Conservation (phyloP, 2,888 invertebrate species). For the Drosophila emarginata region DNA sequence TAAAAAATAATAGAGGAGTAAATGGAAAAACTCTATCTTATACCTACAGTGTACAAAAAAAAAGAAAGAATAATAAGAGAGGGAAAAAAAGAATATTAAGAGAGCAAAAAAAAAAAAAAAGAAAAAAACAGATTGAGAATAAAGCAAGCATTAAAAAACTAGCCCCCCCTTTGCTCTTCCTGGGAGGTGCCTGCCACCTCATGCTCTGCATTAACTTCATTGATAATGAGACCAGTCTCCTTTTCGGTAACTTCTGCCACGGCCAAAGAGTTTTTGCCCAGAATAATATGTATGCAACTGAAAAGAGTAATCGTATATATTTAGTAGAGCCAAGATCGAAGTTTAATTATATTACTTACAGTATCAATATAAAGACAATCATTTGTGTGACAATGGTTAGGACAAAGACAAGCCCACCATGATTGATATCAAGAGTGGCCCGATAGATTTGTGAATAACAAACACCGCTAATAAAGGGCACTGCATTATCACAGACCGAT, state of each 20-base stretch:
- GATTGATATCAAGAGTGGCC: slow-evolving; percentile 85
- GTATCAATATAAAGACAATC: slow-evolving; percentile 85
- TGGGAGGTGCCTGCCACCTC: background rate
- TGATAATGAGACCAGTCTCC: slow-evolving; percentile 65
- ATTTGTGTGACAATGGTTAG: slow-evolving; percentile 88
- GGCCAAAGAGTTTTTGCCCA: slow-evolving; percentile 74
- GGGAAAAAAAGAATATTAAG: too few relatives aligned
- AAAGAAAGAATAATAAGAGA: too few relatives aligned
- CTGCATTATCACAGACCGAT: slow-evolving; percentile 91
- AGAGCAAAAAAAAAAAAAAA: too few relatives aligned
- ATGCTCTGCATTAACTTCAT: slow-evolving; percentile 1
- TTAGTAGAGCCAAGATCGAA: too few relatives aligned
- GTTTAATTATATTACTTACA: slow-evolving; percentile 85
- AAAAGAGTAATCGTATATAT: too few relatives aligned
- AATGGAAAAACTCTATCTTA: too few relatives aligned
- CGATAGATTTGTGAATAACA: slow-evolving; percentile 89
- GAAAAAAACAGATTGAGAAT: too few relatives aligned
- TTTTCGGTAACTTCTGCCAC: slow-evolving; percentile 73
- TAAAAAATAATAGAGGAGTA: too few relatives aligned
- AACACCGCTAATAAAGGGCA: slow-evolving; percentile 89
- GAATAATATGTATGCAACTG: slow-evolving; percentile 80
- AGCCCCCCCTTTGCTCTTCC: slow-evolving; percentile 16
- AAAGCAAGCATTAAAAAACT: background rate
- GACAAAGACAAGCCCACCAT: slow-evolving; percentile 87
- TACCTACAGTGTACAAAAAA: too few relatives aligned